phyloP scores from a whole-genome alignment of 2,888 invertebrate genomes.

The Blomia tropicalis region DNA sequence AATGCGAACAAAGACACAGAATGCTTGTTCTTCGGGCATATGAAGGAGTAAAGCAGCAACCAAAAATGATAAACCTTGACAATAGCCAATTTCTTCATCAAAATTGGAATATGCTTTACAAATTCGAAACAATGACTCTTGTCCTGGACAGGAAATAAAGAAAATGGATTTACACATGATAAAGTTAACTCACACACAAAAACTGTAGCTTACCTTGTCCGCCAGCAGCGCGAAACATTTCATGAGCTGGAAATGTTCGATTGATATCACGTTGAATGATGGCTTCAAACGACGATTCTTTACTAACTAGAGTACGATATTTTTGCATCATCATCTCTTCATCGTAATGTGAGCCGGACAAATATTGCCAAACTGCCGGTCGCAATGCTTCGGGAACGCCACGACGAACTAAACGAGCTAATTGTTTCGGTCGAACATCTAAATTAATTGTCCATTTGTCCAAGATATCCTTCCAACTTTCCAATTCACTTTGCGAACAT shows the following conservation, averaged over 20 bases:
- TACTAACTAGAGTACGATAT: slow-evolving; percentile 76
- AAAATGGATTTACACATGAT: background rate
- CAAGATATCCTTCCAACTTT: slow-evolving; percentile 74
- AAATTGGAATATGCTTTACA: slow-evolving; percentile 91
- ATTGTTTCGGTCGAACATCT: slow-evolving; percentile 54
- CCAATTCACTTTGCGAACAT: slow-evolving; percentile 76
- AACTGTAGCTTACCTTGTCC: slow-evolving; percentile 19
- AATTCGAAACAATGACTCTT: slow-evolving; percentile 84
- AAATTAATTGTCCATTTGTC: slow-evolving; percentile 36
- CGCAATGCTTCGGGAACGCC: slow-evolving; percentile 91
- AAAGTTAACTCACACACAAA: background rate
- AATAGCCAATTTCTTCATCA: slow-evolving; percentile 94
- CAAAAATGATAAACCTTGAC: slow-evolving; percentile 93
- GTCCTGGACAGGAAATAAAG: slow-evolving; percentile 49
- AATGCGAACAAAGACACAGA: slow-evolving; percentile 81
- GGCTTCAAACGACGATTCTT: slow-evolving; percentile 84
- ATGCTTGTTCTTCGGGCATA: slow-evolving; percentile 99
- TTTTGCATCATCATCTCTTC: slow-evolving; percentile 65
- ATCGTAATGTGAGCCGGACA: slow-evolving; percentile 63
- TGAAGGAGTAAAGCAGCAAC: slow-evolving; percentile 88
- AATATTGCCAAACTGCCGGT: slow-evolving; percentile 91
- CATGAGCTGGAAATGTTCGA: slow-evolving; percentile 95
- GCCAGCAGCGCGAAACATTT: slow-evolving; percentile 86
- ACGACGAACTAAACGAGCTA: slow-evolving; percentile 51
- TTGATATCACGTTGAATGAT: slow-evolving; percentile 92